Conservation (phyloP, 2,797 vertebrate genomes). For the Diglossa cyanea region DNA sequence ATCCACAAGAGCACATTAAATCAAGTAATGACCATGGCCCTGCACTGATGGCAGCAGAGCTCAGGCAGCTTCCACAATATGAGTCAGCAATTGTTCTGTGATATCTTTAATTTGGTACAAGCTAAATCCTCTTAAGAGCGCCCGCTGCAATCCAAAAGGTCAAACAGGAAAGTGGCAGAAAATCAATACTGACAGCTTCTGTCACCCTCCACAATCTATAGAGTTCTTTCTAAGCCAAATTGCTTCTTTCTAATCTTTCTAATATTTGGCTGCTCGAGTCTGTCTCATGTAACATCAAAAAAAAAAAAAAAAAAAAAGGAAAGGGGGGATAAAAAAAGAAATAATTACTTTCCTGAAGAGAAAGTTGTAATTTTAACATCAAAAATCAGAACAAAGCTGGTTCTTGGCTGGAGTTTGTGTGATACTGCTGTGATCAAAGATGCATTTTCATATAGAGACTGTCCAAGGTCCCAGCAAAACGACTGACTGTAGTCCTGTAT, state of each 20-base stretch:
- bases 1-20: background rate
- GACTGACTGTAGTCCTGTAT: background rate
- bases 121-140: constrained; percentile 23
- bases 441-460: background rate
- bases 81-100: constrained; percentile 45
- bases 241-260: constrained; percentile 50
- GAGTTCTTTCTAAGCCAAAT: constrained; percentile 38
- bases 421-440: background rate
- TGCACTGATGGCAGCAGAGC: background rate
- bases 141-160: constrained; percentile 46
- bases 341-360: background rate
- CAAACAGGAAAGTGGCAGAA: constrained; percentile 27
- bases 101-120: constrained; percentile 62
- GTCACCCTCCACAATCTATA: background rate
- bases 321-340: background rate
- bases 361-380: background rate
- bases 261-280: background rate
- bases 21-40: background rate
- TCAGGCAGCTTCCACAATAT: background rate
- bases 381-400: background rate
- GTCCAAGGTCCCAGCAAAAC: background rate
- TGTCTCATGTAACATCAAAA: background rate
- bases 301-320: background rate
- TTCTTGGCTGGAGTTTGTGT: background rate
- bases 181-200: constrained; percentile 54